Percentiles rank a stretch among this genome's conserved stretches.
Conservation (phyloP, 2,888 invertebrate species). For the Drosophila merina region DNA sequence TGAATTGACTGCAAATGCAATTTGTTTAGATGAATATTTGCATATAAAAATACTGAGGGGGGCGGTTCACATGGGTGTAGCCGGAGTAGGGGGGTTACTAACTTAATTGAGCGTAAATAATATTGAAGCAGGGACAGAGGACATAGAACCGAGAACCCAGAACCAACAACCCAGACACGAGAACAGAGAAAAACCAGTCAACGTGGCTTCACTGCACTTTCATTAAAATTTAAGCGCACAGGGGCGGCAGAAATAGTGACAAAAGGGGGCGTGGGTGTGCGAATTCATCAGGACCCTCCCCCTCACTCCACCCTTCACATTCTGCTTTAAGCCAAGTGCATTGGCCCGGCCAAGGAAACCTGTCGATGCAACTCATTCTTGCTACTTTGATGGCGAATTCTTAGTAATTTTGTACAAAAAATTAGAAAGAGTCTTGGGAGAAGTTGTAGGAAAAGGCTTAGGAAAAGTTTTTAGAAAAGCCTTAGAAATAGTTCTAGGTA, state of each 20-base stretch:
- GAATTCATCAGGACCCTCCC: neutral
- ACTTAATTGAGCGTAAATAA: constrained; percentile 71
- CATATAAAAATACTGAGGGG: constrained; percentile 20
- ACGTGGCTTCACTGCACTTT: constrained; percentile 34
- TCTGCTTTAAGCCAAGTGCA: constrained; percentile 1
- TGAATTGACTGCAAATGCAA: constrained; percentile 36
- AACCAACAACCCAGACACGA: neutral
- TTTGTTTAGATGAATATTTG: constrained; percentile 41
- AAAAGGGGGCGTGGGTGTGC: neutral
- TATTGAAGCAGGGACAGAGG: constrained; percentile 16
- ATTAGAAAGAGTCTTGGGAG: too few relatives aligned
- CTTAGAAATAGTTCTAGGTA: neutral
- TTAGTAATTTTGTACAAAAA: too few relatives aligned
- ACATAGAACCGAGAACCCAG: neutral
- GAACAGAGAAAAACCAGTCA: constrained; percentile 11
- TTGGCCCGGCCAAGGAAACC: constrained; percentile 7
- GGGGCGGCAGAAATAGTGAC: neutral
- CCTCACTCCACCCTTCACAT: neutral
- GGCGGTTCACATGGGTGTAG: neutral
- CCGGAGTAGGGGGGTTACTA: constrained; percentile 3
- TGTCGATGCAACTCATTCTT: constrained; percentile 19
- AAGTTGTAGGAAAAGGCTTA: too few relatives aligned
- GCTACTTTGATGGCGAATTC: constrained; percentile 1
- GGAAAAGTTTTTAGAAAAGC: neutral
- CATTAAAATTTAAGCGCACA: constrained; percentile 14